Evolutionary conservation across 2,888 invertebrate species (phyloP).

Genomic region (Incurvaria masculella): DNA sequence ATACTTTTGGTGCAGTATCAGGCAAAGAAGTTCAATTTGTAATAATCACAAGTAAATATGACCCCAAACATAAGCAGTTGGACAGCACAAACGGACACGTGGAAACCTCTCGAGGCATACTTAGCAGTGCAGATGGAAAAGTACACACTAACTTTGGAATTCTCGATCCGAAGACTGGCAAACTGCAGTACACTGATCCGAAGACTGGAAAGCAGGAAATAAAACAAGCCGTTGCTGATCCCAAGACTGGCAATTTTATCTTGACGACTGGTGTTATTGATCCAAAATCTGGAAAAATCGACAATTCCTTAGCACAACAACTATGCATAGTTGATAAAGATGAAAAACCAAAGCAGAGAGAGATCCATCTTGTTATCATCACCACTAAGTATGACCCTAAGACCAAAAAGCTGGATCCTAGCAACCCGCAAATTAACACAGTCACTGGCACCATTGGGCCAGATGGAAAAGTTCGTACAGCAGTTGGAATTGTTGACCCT

Average conservation of each 20-base stretch:
- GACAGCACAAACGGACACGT: slow-evolving; percentile 49
- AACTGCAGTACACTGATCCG: slow-evolving; percentile 52
- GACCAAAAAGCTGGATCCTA: slow-evolving; percentile 43
- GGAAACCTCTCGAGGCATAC: slow-evolving; percentile 53
- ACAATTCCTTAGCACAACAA: slow-evolving; percentile 53
- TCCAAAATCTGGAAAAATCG: slow-evolving; percentile 56
- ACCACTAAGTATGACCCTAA: slow-evolving; percentile 61
- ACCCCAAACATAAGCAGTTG: slow-evolving; percentile 51
- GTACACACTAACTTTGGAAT: slow-evolving; percentile 55
- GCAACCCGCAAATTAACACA: slow-evolving; percentile 43
- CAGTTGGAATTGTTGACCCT: slow-evolving; percentile 63
- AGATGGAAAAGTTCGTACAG: slow-evolving; percentile 54
- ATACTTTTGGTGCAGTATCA: background rate
- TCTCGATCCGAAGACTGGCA: slow-evolving; percentile 56
- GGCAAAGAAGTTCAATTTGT: slow-evolving; percentile 40
- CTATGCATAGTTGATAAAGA: slow-evolving; percentile 49
- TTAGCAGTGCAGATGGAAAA: slow-evolving; percentile 39
- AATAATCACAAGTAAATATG: slow-evolving; percentile 55
- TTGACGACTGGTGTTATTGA: slow-evolving; percentile 54
- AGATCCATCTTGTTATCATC: slow-evolving; percentile 58
- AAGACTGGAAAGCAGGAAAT: slow-evolving; percentile 54
- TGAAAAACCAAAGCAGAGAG: slow-evolving; percentile 38
- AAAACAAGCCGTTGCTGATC: slow-evolving; percentile 54
- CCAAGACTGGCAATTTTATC: slow-evolving; percentile 53
- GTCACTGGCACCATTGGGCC: slow-evolving; percentile 58